phyloP scores from a whole-genome alignment of 2,113 vertebrate species.

The Phylloscopus trochilus region DNA sequence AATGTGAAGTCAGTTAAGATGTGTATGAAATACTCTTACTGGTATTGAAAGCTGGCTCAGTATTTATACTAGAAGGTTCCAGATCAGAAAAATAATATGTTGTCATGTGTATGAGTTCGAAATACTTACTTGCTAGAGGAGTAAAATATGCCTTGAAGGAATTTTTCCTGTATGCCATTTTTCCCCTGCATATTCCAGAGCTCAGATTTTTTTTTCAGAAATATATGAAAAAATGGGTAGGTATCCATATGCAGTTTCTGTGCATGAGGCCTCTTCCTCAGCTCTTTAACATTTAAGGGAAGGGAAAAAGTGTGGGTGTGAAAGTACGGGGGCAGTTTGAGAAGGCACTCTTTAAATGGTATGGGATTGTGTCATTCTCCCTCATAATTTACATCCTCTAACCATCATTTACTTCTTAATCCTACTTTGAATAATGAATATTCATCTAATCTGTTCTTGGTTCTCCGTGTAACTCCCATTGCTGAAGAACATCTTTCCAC shows the following conservation, averaged over 20 bases:
- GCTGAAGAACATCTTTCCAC: neutral
- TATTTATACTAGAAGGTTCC: neutral
- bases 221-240: neutral
- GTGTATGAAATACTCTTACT: neutral
- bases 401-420: conserved; percentile 1
- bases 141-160: neutral
- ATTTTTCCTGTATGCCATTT: neutral
- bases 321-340: conserved; percentile 19
- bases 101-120: neutral
- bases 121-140: neutral
- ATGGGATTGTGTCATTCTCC: conserved; percentile 26
- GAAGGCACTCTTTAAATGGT: conserved; percentile 32
- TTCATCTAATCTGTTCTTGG: neutral
- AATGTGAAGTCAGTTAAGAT: neutral
- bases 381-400: conserved; percentile 27
- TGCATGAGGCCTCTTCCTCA: neutral
- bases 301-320: conserved; percentile 12
- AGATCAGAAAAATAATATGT: neutral
- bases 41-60: neutral
- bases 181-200: neutral
- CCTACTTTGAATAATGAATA: conserved; percentile 18
- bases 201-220: neutral
- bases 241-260: neutral
- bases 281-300: conserved; percentile 18
- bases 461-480: neutral